Evolutionary conservation across 2,888 invertebrate species (phyloP), one percentile per base, ranked within the genome.

Genomic region (Chydorus sphaericus): DNA sequence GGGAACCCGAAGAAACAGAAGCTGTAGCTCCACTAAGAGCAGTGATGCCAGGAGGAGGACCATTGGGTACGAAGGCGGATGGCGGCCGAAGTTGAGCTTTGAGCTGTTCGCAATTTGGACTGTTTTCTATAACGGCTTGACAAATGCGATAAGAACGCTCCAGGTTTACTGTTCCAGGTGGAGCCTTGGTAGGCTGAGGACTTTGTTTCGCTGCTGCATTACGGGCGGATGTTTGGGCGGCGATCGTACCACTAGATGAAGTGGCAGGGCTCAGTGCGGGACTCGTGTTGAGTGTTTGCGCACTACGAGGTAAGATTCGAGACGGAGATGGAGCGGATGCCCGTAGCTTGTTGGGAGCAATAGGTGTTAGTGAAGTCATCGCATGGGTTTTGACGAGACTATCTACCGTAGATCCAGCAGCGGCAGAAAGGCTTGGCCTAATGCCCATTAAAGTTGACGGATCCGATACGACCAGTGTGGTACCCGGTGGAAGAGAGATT

Each of bases 91-190:
- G 70, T 67, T 90, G 90, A 6, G 85, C 85, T 57, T 85, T 80
- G 50, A 90, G 70, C 64, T 88, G 88, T 67, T 90, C 88, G 18
- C 90, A 76, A 72, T 91, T 91, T 0, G 89, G 89, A 67, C 90
- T 92, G 70, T 89, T 91, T 71, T 91, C 90, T 61, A 94, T 88
- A n/a, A 79, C 76, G 50, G 75, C 77, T 69, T 79, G 73, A 62
- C 73, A 73, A 64, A 94, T 94, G 73, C 93, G 92, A 70, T 92
- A 90, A 68, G 93, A 93, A 57, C 94, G 79, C 68, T 93, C 92
- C 55, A 93, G 73, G 71, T 94, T 93, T 33, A 93, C 88, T 4
- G 87, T 87, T 2, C 90, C 90, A 0, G 89, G 90, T 1, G 90
- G 89, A 59, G 87, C 81, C 68, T 48, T 57, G 5, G 48, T 26